A percentile compares a stretch with the other conserved stretches of the same genome.
Conservation (phyloP, 2,797 vertebrate species). For the Melanotaenia parkinsoni region DNA sequence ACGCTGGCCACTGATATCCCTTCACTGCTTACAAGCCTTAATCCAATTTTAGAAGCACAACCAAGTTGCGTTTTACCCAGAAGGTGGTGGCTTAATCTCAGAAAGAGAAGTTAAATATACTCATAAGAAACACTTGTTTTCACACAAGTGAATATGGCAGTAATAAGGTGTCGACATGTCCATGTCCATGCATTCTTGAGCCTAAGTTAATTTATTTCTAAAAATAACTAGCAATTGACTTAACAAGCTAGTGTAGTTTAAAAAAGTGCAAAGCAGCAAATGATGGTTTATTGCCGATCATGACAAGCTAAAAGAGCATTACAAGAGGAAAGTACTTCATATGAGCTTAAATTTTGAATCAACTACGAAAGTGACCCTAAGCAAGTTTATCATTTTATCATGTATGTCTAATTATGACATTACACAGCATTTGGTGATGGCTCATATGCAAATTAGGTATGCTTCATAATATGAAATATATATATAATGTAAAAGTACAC, state of each 20-base stretch:
- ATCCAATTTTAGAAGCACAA: constrained; percentile 83
- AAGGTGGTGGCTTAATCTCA: constrained; percentile 57
- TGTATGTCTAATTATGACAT: neutral
- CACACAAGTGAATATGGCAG: neutral
- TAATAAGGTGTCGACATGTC: neutral
- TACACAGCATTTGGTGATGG: neutral
- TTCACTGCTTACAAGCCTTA: constrained; percentile 79
- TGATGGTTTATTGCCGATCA: neutral
- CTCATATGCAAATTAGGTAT: neutral
- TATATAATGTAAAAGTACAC: too few species aligned
- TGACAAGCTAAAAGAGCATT: neutral
- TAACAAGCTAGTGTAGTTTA: neutral
- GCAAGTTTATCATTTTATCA: too few species aligned
- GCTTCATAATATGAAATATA: too few species aligned
- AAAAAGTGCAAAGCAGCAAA: neutral
- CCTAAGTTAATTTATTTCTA: neutral
- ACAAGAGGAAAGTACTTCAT: neutral
- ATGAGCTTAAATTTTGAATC: neutral
- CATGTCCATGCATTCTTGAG: neutral
- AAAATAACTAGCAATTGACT: neutral
- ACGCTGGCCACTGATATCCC: constrained; percentile 72
- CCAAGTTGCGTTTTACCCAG: constrained; percentile 67
- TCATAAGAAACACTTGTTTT: constrained; percentile 47
- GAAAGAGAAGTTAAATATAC: constrained; percentile 58
- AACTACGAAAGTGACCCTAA: neutral